Percentiles rank a stretch among this genome's conserved stretches.
Evolutionary conservation across 2,113 vertebrate genomes (phyloP).

Genomic region (Cavia porcellus): DNA sequence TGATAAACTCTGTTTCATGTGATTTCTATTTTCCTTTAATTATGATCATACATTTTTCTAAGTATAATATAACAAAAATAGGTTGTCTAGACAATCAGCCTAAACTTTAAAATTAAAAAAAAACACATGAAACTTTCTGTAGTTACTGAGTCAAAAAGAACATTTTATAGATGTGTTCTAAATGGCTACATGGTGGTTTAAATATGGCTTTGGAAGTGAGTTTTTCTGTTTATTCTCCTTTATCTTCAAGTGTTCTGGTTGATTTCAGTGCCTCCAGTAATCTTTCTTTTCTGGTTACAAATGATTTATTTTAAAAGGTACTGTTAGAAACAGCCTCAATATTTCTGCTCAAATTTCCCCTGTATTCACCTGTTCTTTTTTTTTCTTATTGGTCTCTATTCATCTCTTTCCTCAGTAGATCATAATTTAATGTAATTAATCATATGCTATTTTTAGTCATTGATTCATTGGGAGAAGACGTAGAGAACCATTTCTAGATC

Average conservation of each 20-base stretch:
- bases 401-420: neutral
- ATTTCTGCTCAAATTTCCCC: neutral
- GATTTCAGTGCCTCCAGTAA: conserved; percentile 42
- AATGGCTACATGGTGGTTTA: neutral
- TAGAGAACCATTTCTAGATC: neutral
- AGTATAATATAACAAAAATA: conserved; percentile 36
- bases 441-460: neutral
- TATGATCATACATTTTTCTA: neutral
- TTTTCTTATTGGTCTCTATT: neutral
- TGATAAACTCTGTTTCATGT: neutral
- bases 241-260: conserved; percentile 69
- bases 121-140: neutral
- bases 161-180: neutral
- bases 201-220: neutral
- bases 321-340: neutral
- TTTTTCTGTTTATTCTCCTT: conserved; percentile 55
- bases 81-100: neutral
- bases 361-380: neutral
- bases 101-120: conserved; percentile 21
- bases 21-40: neutral
- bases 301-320: conserved; percentile 13
- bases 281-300: conserved; percentile 63
- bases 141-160: conserved; percentile 40
- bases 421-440: neutral
- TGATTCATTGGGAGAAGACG: neutral